phyloP scores from a whole-genome alignment of 2,113 vertebrate species.

The Conger conger region DNA sequence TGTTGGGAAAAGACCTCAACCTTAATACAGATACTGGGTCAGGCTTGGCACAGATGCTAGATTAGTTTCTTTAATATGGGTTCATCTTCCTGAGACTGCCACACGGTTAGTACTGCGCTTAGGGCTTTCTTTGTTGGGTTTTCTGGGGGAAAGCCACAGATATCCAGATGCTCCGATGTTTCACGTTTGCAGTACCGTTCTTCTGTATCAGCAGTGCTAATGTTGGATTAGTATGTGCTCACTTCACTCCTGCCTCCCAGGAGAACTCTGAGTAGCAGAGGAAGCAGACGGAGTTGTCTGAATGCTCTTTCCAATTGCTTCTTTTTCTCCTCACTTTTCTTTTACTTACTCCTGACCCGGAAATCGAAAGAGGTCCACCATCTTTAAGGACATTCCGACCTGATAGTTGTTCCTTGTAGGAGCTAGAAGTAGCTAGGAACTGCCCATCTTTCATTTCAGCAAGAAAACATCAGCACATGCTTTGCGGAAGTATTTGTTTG shows the following conservation, averaged over 20 bases:
- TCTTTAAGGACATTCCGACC: too few species aligned
- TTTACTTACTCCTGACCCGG: too few species aligned
- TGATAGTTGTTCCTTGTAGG: too few species aligned
- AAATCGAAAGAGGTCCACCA: too few species aligned
- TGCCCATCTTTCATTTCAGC: too few species aligned
- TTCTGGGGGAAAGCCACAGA: not conserved
- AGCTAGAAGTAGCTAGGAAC: too few species aligned
- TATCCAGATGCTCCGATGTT: not conserved
- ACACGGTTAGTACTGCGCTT: not conserved
- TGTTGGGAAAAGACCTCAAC: not conserved
- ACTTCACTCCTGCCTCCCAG: not conserved
- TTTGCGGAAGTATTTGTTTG: too few species aligned
- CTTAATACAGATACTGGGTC: not conserved
- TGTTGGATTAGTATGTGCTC: not conserved
- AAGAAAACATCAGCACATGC: too few species aligned
- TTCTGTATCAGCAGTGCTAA: too few species aligned
- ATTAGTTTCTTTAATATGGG: not conserved
- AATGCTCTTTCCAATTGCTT: too few species aligned
- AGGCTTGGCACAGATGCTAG: not conserved
- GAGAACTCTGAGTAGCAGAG: not conserved
- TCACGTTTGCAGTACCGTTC: not conserved
- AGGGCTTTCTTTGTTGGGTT: not conserved
- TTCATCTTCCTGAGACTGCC: not conserved
- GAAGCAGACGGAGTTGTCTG: not conserved
- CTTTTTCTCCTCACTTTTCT: too few species aligned